Evolutionary conservation across 2,113 vertebrate species (phyloP).

Genomic region (Micronycteris hirsuta): DNA sequence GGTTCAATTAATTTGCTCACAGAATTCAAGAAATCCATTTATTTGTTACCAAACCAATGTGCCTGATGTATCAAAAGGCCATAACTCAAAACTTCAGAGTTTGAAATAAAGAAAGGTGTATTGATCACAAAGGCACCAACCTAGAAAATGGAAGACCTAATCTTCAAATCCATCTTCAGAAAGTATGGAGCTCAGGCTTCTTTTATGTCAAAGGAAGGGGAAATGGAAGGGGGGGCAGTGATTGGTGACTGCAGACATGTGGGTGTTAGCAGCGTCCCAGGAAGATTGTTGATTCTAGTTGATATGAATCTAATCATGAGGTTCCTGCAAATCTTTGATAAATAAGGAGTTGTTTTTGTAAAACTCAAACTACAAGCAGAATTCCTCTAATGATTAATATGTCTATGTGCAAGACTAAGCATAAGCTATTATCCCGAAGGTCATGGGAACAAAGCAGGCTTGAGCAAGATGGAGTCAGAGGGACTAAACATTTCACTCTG

Average conservation of each 20-base stretch:
- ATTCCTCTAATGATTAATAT: neutral
- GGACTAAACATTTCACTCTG: neutral
- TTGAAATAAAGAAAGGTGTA: neutral
- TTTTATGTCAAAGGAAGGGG: neutral
- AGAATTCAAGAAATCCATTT: neutral
- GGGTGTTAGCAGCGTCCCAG: neutral
- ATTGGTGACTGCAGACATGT: neutral
- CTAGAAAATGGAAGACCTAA: neutral
- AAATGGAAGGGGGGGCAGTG: neutral
- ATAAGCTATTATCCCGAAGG: neutral
- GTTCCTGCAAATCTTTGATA: neutral
- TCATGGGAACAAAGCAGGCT: neutral
- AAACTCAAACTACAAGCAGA: neutral
- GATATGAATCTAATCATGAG: neutral
- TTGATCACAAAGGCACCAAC: neutral
- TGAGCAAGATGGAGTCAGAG: neutral
- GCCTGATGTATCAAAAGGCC: neutral
- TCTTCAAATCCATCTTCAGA: neutral
- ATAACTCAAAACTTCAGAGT: neutral
- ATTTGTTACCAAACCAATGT: neutral
- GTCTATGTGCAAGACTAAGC: neutral
- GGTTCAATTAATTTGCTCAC: neutral
- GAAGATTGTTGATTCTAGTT: neutral
- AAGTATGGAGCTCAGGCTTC: neutral
- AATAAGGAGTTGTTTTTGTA: neutral